Evolutionary conservation across 1,140 invertebrate species (phyloP).

Genomic region (Scaptomyza graminum): DNA sequence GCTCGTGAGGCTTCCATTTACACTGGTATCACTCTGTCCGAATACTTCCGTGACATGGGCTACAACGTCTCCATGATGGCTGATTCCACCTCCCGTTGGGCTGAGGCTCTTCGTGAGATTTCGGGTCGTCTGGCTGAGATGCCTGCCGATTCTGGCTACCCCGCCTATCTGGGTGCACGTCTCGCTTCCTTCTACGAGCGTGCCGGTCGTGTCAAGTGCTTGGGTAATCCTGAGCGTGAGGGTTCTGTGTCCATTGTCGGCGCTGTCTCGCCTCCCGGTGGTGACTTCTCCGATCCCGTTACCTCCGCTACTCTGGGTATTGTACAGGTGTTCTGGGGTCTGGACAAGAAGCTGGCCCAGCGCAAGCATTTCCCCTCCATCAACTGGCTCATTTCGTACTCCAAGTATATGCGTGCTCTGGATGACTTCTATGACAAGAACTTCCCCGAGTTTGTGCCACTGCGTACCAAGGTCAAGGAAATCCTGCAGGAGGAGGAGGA

Average conservation of each 20-base stretch:
- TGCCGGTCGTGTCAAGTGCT: constrained; percentile 98
- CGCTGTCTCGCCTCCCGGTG: constrained; percentile 99
- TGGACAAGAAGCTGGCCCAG: constrained; percentile 99
- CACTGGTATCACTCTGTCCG: constrained; percentile 97
- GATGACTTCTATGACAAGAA: constrained; percentile 99
- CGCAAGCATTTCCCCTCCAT: constrained; percentile 99
- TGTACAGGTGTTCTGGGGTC: constrained; percentile 99
- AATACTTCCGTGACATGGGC: constrained; percentile 99
- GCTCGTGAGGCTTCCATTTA: constrained; percentile 99
- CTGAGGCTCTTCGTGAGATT: constrained; percentile 99
- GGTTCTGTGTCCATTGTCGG: constrained; percentile 99
- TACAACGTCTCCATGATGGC: constrained; percentile 99
- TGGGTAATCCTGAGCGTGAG: constrained; percentile 99
- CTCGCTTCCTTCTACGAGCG: constrained; percentile 99
- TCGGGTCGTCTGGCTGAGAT: constrained; percentile 99
- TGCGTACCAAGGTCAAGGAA: constrained; percentile 96
- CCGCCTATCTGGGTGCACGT: constrained; percentile 98
- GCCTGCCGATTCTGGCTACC: constrained; percentile 99
- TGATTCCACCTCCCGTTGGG: constrained; percentile 99
- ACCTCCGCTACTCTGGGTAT: constrained; percentile 99
- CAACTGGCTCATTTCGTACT: constrained; percentile 99
- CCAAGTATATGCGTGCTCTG: constrained; percentile 98
- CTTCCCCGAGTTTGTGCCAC: constrained; percentile 98
- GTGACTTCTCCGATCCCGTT: constrained; percentile 99
- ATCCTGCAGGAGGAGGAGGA: constrained; percentile 99